These are phyloP conservation scores for Hypercompe scribonia DNA, from an alignment of 2,888 invertebrate species.

Conservation along the genomic window DNA sequence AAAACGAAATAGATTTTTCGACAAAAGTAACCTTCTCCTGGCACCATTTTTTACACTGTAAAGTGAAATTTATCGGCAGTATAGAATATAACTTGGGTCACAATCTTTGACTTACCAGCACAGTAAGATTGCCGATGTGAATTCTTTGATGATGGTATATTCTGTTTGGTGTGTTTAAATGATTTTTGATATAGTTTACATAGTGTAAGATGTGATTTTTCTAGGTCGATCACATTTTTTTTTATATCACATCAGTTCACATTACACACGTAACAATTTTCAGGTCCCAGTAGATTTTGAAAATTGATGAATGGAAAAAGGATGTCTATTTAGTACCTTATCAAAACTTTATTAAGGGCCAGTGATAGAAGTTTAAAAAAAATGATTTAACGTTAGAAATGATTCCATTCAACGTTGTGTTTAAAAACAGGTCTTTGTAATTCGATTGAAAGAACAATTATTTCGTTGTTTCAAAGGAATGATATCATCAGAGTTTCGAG, in stretches of 20 bases:
- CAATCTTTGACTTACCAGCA: not conserved
- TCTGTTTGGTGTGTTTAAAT: not conserved
- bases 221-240: not conserved
- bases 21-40: not conserved
- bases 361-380: not conserved
- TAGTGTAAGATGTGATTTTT: not conserved
- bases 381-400: not conserved
- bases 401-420: not conserved
- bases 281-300: not conserved
- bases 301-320: not conserved
- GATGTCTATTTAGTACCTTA: not conserved
- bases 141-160: not conserved
- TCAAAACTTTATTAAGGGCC: not conserved
- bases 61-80: not conserved
- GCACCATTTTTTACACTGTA: not conserved
- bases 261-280: not conserved
- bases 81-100: not conserved
- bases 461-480: not conserved
- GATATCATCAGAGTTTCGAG: not conserved
- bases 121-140: not conserved
- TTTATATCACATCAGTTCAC: not conserved
- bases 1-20: constrained; percentile 55
- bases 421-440: not conserved
- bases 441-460: not conserved
- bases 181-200: not conserved